These are phyloP conservation scores for Neosilurus hyrtlii DNA, from an alignment of 2,797 vertebrate species.

Conservation along the genomic window DNA sequence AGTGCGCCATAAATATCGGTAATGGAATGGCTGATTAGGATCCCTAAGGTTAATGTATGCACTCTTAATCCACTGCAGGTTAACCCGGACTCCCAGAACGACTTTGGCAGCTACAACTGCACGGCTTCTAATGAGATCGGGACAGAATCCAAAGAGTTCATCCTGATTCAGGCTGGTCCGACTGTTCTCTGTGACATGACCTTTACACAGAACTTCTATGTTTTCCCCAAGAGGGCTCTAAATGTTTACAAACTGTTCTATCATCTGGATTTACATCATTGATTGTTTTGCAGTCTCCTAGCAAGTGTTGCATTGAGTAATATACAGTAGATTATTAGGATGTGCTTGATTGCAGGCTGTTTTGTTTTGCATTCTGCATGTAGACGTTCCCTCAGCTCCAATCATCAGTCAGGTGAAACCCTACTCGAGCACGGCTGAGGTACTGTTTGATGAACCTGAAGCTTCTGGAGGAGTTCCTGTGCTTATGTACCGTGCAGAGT, in stretches of 20 bases:
- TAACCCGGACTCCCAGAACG: conserved; percentile 91
- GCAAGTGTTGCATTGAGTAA: background rate
- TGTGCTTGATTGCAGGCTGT: background rate
- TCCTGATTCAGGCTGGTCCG: conserved; percentile 96
- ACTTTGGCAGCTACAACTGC: conserved; percentile 98
- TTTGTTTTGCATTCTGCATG: conserved; percentile 37
- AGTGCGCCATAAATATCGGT: conserved; percentile 69
- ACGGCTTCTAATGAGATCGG: conserved; percentile 93
- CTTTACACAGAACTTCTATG: conserved; percentile 15
- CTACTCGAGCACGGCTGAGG: conserved; percentile 89
- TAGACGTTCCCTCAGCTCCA: conserved; percentile 93
- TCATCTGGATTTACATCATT: background rate
- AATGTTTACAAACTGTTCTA: conserved; percentile 17
- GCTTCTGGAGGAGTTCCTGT: conserved; percentile 90
- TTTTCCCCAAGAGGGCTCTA: conserved; percentile 6
- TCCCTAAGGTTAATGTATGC: conserved; percentile 45
- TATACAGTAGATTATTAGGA: too few species aligned
- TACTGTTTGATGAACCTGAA: conserved; percentile 89
- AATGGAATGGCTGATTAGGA: conserved; percentile 57
- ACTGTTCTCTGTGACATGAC: conserved; percentile 42
- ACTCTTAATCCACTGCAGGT: conserved; percentile 72
- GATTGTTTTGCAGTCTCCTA: background rate
- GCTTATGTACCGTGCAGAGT: conserved; percentile 86
- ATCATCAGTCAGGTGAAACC: conserved; percentile 83
- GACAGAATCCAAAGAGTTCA: conserved; percentile 93